Evolutionary conservation across 2,113 vertebrate species (phyloP).

Genomic region (Eretmochelys imbricata): DNA sequence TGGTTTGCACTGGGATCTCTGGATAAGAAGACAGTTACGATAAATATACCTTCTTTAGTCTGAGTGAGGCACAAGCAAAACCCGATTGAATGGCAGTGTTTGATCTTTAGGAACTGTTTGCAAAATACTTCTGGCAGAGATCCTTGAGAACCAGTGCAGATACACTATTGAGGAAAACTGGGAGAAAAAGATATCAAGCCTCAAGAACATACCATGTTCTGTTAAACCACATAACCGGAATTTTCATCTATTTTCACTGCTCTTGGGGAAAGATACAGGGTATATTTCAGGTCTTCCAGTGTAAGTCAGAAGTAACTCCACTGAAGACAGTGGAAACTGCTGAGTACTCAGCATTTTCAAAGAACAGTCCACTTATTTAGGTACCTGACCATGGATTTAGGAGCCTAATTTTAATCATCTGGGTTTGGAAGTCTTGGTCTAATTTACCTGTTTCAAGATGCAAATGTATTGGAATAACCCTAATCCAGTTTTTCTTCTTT

Average conservation of each 20-base stretch:
- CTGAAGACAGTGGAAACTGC: background rate
- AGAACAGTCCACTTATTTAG: background rate
- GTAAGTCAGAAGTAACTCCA: background rate
- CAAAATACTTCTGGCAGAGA: background rate
- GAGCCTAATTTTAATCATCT: background rate
- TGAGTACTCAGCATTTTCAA: background rate
- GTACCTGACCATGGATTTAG: background rate
- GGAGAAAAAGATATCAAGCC: background rate
- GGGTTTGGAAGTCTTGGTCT: background rate
- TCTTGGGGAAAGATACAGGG: background rate
- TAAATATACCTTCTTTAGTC: background rate
- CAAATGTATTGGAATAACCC: background rate
- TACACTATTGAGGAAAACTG: background rate
- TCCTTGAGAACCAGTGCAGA: fast-evolving
- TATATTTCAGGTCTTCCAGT: background rate
- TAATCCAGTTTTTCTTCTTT: background rate
- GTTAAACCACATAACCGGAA: background rate
- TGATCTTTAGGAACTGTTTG: background rate
- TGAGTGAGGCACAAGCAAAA: background rate
- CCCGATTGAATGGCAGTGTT: background rate
- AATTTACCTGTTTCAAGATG: background rate
- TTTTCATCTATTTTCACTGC: background rate
- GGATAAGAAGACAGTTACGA: fast-evolving
- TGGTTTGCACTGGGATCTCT: background rate
- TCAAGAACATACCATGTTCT: background rate